Conservation (phyloP, 2,797 vertebrate genomes). For the Selene dorsalis region DNA sequence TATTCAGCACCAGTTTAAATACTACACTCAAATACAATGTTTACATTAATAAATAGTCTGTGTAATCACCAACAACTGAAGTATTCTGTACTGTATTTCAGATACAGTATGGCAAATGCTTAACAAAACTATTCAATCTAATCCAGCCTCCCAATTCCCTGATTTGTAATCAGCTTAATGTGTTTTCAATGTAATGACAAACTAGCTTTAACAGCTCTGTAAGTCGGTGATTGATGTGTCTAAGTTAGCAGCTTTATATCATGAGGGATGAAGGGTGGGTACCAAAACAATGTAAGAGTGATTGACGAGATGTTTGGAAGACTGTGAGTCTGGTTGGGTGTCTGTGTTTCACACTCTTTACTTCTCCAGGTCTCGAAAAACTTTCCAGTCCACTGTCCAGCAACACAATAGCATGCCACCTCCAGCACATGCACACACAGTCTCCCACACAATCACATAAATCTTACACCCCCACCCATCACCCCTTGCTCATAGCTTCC, state of each 20-base stretch:
- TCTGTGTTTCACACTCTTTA: background rate
- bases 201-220: constrained; percentile 56
- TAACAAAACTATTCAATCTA: constrained; percentile 20
- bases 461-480: constrained; percentile 5
- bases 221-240: constrained; percentile 51
- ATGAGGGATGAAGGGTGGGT: constrained; percentile 37
- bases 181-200: constrained; percentile 56
- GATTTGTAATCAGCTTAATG: constrained; percentile 49
- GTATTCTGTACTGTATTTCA: constrained; percentile 7
- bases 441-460: constrained; percentile 3
- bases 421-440: constrained; percentile 6
- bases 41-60: background rate
- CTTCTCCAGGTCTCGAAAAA: constrained; percentile 25
- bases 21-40: background rate
- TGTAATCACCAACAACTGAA: background rate
- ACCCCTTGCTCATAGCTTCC: constrained; percentile 9
- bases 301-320: constrained; percentile 60
- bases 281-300: constrained; percentile 59
- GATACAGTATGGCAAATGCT: background rate
- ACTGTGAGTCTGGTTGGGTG: constrained; percentile 28
- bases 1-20: background rate
- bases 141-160: constrained; percentile 17
- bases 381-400: constrained; percentile 7
- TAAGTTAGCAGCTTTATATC: constrained; percentile 42
- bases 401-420: background rate